Evolutionary conservation across 1,140 invertebrate genomes (phyloP), one percentile per base, ranked within the genome.

Genomic region (Eubasilissa regina): DNA sequence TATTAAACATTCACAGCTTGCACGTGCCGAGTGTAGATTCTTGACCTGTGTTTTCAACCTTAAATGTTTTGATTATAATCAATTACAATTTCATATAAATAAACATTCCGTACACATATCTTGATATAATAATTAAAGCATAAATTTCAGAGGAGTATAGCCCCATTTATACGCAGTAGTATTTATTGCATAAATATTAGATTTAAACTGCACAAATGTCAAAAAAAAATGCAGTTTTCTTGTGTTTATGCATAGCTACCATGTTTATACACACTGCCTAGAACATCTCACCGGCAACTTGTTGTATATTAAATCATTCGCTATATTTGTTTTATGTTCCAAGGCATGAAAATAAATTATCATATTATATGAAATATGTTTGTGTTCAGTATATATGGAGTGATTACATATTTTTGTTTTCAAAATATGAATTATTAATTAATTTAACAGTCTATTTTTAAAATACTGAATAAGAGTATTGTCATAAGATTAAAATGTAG

Each of bases 391-490:
- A 70, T 45, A 9, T 25, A 70, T 9, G 35, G 43, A 66, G 60
- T 64, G 60, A 64, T 25, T 66, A 44, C 35, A 66, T 44, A 66
- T 62, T 68, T 47, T 68, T 17, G 9, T 51, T 64, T 70, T 53
- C 10, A 21, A 68, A 47, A 68, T 68, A 25, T 70, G 15, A 51
- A 70, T 70, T 45, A 62, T 25, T 62, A 47, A 72, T 74, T 56
- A 55, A 17, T 48, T 74, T 56, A 74, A 74, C 51, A 74, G 72
- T 74, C 72, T 74, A 58, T 45, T 21, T 56, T n/a, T 21, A 58
- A 35, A 74, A 74, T 74, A 74, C 72, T 74, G 72, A 56, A 74
- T n/a, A 43, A 6, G 64, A 74, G 53, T 74, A 74, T 74, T 74
- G 72, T 74, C 72, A 74, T 56, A 74, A 19, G 15, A 44, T 51